Conservation (phyloP, 2,888 invertebrate species). For the Rhaphigaster nebulosa region DNA sequence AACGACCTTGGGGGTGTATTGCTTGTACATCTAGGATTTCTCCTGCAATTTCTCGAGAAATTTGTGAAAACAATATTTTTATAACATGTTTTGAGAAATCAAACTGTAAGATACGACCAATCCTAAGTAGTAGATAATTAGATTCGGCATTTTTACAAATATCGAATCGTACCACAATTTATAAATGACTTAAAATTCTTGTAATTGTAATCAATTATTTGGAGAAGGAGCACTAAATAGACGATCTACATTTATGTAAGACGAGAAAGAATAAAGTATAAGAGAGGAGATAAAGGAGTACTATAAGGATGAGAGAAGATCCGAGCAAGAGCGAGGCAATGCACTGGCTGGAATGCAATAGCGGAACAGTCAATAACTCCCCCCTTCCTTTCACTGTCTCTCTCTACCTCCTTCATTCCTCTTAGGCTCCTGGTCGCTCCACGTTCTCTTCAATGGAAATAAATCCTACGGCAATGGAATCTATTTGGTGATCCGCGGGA, state of each 20-base stretch:
- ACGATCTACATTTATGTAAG: slow-evolving; percentile 56
- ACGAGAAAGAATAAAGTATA: slow-evolving; percentile 58
- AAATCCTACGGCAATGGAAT: neutral
- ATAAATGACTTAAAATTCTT: neutral
- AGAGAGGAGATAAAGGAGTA: neutral
- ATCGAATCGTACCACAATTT: neutral
- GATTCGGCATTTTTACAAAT: neutral
- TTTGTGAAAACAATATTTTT: neutral
- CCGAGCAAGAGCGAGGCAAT: slow-evolving; percentile 46
- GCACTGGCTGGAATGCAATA: slow-evolving; percentile 57
- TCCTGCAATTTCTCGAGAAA: neutral
- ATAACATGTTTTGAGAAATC: neutral
- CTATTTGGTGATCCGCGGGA: neutral
- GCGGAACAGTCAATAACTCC: slow-evolving; percentile 57
- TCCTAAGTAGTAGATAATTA: neutral
- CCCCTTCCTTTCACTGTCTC: slow-evolving; percentile 57
- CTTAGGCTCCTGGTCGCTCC: slow-evolving; percentile 51
- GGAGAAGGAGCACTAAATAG: neutral
- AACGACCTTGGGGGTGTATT: neutral
- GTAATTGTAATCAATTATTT: neutral
- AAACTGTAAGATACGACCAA: neutral
- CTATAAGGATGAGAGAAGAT: slow-evolving; percentile 25
- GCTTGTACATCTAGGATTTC: neutral
- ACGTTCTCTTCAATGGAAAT: neutral
- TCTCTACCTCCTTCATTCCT: slow-evolving; percentile 56